Evolutionary conservation across 2,888 invertebrate genomes (phyloP), one percentile per base, ranked within the genome.

Genomic region (Leucophenga montana): DNA sequence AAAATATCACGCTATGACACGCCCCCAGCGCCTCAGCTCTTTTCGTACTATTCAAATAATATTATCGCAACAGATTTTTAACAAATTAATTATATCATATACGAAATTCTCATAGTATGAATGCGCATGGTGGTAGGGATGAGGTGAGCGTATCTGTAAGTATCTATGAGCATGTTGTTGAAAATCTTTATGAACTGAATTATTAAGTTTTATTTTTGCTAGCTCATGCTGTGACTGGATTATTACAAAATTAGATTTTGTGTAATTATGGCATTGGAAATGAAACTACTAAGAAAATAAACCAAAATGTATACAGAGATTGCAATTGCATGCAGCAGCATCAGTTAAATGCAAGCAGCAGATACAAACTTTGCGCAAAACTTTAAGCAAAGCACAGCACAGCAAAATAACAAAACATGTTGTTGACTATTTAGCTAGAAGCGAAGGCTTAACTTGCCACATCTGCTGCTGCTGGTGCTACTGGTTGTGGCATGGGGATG

Each of bases 181-280:
- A n/a, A n/a, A 16, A 33, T 66, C 48, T 66, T 14, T 53, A 11
- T 39, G 39, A 39, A 8, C 39, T 11, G 39, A 39, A 8, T 39
- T 39, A 11, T 11, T 39, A 39, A 39, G 39, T 39, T 39, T 39
- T 11, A 56, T 14, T 56, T 56, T 56, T 56, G 56, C 54, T 70
- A 62, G 69, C 62, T 57, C 64, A 69, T 70, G 71, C 73, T 39
- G 11, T 39, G 78, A 73, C 39, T 39, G 11, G 39, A 39, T 39
- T 74, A 82, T 81, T 81, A 72, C 73, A 70, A 81, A 81, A 81
- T 81, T 81, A 78, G 81, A 82, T 82, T 79, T 71, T 67, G 74
- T 64, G 73, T 80, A 79, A 82, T 81, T 82, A 79, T 80, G 83
- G 78, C 79, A 82, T 76, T 77, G 78, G 80, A 78, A 74, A 74